These are phyloP conservation scores for Dione vanillae DNA, from an alignment of 2,888 invertebrate genomes.

Conservation along the genomic window DNA sequence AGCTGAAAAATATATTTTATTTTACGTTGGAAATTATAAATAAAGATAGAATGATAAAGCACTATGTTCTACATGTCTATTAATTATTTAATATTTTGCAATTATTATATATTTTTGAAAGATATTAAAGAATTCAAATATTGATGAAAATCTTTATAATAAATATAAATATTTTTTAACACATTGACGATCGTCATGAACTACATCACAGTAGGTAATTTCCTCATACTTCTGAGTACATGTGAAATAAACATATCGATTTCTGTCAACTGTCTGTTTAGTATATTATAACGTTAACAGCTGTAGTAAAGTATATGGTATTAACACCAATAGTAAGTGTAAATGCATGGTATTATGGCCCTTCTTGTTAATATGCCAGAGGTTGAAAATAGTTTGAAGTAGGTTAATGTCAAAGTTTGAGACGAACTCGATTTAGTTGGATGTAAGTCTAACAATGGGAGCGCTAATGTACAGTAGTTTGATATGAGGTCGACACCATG, in stretches of 20 bases:
- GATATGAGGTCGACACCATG: conserved; percentile 21
- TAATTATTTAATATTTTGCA: too few relatives aligned
- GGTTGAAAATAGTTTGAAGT: neutral
- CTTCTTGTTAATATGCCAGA: neutral
- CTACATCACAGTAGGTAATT: too few relatives aligned
- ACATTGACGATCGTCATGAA: too few relatives aligned
- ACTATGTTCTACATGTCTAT: too few relatives aligned
- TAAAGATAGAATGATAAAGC: too few relatives aligned
- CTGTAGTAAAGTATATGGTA: conserved; percentile 15
- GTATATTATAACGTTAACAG: conserved; percentile 21
- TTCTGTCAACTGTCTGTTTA: conserved; percentile 7
- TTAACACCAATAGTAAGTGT: neutral
- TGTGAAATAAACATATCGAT: conserved; percentile 8
- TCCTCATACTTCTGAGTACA: too few relatives aligned
- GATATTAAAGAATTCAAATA: too few relatives aligned
- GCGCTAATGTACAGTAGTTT: conserved; percentile 21
- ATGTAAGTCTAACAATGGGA: conserved; percentile 24
- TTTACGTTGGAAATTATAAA: too few relatives aligned
- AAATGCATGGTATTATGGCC: neutral
- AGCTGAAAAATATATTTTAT: too few relatives aligned
- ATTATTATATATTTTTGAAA: too few relatives aligned
- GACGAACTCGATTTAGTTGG: conserved; percentile 26
- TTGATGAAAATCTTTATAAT: too few relatives aligned
- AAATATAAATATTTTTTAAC: too few relatives aligned
- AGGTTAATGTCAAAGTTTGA: conserved; percentile 16